Evolutionary conservation across 1,140 invertebrate genomes (phyloP), one percentile per base, ranked within the genome.

Genomic region (Laupala kohalensis): DNA sequence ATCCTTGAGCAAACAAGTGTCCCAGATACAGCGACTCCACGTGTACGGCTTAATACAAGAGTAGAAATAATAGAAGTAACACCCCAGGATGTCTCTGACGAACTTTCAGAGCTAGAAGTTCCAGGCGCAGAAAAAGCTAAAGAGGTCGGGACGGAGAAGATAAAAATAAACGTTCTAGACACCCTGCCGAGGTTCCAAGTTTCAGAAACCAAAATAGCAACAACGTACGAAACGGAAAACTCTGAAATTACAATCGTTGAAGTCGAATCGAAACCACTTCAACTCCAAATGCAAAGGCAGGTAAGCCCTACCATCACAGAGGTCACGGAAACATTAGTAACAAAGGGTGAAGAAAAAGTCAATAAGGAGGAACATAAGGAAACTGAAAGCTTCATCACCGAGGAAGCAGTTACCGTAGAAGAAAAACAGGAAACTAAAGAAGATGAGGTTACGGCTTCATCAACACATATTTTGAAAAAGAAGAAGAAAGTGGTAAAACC

Each of bases 81-180:
- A 24, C 23, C 23, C 23, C 5, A 66, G 26, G 23, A 23, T 66
- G 23, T 77, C 27, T 81, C 81, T 6, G 81, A 84, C 77, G 76
- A 74, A 65, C 64, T 75, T 0, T 24, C 67, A 28, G 63, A 75
- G 25, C 65, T 73, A 9, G 75, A n/a, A n/a, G n/a, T n/a, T n/a
- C n/a, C n/a, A n/a, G n/a, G n/a, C n/a, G n/a, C n/a, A n/a, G n/a
- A n/a, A n/a, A n/a, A n/a, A n/a, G n/a, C n/a, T n/a, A n/a, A n/a
- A n/a, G n/a, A n/a, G 79, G 75, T 69, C 73, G 76, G 73, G 75
- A 73, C 77, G 15, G 76, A 77, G 23, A 79, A 79, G 2, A 78
- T 81, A 72, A 82, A 85, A 77, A 78, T 78, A 19, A 74, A 78
- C 4, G 74, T 79, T 6, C 76, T n/a, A n/a, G n/a, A n/a, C n/a